Conservation (phyloP, 2,113 vertebrate species). For the Vireo altiloquus region DNA sequence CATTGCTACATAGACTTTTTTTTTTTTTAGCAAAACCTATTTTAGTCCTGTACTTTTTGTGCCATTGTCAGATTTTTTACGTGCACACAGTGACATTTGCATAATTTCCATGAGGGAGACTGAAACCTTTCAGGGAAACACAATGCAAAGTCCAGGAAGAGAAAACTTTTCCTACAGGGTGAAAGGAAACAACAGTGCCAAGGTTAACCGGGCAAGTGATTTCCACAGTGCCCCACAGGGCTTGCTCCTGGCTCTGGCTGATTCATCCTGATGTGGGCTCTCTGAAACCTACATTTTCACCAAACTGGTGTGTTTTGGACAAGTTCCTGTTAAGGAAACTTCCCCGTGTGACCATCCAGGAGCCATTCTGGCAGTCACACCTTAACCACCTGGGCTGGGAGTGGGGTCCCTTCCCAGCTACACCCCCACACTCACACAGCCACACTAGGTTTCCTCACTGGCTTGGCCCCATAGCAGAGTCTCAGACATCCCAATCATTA, state of each 20-base stretch:
- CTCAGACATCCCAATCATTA: not conserved
- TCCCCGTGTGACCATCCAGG: not conserved
- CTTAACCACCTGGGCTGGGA: not conserved
- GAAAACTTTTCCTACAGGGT: not conserved
- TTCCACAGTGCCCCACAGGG: not conserved
- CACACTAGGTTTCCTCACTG: not conserved
- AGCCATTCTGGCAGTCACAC: not conserved
- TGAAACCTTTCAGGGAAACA: not conserved
- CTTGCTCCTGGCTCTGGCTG: not conserved
- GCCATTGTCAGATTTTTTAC: not conserved
- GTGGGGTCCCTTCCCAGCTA: rapidly evolving
- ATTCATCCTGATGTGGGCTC: not conserved
- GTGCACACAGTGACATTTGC: not conserved
- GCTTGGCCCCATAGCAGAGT: not conserved
- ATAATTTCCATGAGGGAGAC: slow-evolving; percentile 33
- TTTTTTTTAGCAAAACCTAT: not conserved
- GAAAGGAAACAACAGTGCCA: not conserved
- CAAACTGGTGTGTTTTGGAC: not conserved
- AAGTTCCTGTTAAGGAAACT: not conserved
- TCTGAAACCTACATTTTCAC: not conserved
- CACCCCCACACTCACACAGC: not conserved
- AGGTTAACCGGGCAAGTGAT: not conserved
- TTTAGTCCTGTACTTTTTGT: slow-evolving; percentile 23
- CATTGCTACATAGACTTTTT: not conserved
- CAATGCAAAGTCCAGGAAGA: not conserved